Base-by-base conservation (phyloP, 2,888 invertebrate species). In the Ichneumoninae sp. region DNA sequence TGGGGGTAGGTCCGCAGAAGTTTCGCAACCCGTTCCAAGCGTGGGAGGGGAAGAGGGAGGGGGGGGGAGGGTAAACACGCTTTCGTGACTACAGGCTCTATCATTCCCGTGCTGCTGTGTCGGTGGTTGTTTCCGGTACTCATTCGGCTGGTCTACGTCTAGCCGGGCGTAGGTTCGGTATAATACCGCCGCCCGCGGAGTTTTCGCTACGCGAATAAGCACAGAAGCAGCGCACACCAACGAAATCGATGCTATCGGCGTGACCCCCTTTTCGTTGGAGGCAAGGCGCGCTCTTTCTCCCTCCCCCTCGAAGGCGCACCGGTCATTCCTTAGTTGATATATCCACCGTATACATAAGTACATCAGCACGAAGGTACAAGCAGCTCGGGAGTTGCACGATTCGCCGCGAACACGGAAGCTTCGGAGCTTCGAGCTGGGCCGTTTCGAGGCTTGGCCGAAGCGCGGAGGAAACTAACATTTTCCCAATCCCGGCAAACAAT, bases 171-270 rank as follows among this genome's bases (percentile, higher is more conserved):
- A 16, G 47, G 54, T 40, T 57, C 22, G 50, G 30, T 70, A 70
- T 47, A 70, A 70, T 68, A 69, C n/a, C 40, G 10, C 36, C 33
- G 66, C 30, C 16, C 57, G 19, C 33, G 33, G 22, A 40, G 44
- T 19, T 75, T 60, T 44, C 44, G 57, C 60, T 44, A 52, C 26
- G 72, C 60, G 68, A 80, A 85, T 82, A 83, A 79, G 19, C 30
- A 52, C 65, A 57, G 75, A 74, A 68, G 26, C 4, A 47, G 50
- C 47, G 54, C 72, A 80, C 82, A 79, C 57, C 68, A 50, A 78
- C 83, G 74, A 85, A 86, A 87, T 87, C 87, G 82, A 87, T 87
- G 80, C 76, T 80, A 87, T 85, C 86, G 80, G 85, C 70, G 76
- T 87, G 87, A 87, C 87, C 87, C 70, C 71, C 83, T 87, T 87